Conservation (phyloP, 2,797 vertebrate genomes). For the Xenops minutus region DNA sequence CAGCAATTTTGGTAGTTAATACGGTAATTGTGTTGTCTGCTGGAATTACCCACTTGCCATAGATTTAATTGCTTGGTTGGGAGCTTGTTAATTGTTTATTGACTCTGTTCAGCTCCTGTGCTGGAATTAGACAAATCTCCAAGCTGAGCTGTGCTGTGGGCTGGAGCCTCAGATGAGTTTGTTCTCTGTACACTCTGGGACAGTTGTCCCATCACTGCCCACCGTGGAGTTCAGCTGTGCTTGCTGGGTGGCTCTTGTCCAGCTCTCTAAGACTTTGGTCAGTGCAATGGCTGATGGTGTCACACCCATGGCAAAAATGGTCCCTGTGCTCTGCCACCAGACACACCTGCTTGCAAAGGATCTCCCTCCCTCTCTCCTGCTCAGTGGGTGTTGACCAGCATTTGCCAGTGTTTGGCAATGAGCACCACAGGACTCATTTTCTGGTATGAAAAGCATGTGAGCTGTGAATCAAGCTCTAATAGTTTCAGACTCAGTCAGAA, state of each 20-base stretch:
- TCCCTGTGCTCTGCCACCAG: neutral
- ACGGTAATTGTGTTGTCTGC: constrained; percentile 6
- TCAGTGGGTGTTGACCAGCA: neutral
- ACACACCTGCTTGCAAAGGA: neutral
- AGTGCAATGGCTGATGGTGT: rapidly evolving
- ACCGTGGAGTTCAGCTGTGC: rapidly evolving
- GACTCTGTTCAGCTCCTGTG: neutral
- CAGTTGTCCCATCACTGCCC: rapidly evolving
- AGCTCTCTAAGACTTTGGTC: neutral
- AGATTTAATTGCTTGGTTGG: constrained; percentile 51
- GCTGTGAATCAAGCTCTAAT: neutral
- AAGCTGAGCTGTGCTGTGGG: neutral
- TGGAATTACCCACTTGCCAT: constrained; percentile 14
- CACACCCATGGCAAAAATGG: rapidly evolving
- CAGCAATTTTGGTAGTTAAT: neutral
- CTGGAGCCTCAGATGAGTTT: neutral
- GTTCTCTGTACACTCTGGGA: neutral
- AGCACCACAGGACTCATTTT: neutral
- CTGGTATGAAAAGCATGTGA: neutral
- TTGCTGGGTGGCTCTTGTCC: neutral
- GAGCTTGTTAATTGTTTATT: constrained; percentile 54
- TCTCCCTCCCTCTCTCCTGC: neutral
- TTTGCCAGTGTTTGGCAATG: rapidly evolving
- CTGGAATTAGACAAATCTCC: constrained; percentile 39
- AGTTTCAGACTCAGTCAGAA: neutral